These are phyloP conservation scores for Pyrocephalus nanus DNA, from an alignment of 2,797 vertebrate genomes.

Conservation along the genomic window DNA sequence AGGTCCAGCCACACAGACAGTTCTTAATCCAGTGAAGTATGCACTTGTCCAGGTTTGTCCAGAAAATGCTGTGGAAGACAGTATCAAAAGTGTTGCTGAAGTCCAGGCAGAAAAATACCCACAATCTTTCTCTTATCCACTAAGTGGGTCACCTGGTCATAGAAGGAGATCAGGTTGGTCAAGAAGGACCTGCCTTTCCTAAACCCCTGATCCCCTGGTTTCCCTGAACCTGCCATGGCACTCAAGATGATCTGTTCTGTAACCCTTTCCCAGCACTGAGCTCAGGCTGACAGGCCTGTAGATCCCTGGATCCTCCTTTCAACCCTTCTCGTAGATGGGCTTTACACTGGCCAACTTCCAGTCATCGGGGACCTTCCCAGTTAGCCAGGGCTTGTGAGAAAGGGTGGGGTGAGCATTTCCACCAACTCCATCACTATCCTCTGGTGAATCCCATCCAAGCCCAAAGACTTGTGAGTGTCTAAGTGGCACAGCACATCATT, in stretches of 20 bases:
- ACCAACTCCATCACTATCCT: not conserved
- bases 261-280: not conserved
- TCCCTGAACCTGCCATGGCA: not conserved
- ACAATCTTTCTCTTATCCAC: not conserved
- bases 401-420: not conserved
- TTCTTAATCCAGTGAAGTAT: not conserved
- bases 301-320: not conserved
- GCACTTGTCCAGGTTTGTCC: not conserved
- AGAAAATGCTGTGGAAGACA: not conserved
- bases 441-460: not conserved
- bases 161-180: not conserved
- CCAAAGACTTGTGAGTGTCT: no score
- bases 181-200: not conserved
- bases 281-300: not conserved
- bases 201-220: not conserved
- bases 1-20: not conserved
- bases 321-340: not conserved
- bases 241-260: not conserved
- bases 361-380: not conserved
- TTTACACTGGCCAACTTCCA: not conserved
- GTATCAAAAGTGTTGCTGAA: not conserved
- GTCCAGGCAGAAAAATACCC: not conserved
- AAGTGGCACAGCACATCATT: no score
- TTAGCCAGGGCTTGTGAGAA: not conserved
- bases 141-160: fast-evolving